These are phyloP conservation scores for Brachyalestes nurse DNA, from an alignment of 2,797 vertebrate species.

Conservation along the genomic window DNA sequence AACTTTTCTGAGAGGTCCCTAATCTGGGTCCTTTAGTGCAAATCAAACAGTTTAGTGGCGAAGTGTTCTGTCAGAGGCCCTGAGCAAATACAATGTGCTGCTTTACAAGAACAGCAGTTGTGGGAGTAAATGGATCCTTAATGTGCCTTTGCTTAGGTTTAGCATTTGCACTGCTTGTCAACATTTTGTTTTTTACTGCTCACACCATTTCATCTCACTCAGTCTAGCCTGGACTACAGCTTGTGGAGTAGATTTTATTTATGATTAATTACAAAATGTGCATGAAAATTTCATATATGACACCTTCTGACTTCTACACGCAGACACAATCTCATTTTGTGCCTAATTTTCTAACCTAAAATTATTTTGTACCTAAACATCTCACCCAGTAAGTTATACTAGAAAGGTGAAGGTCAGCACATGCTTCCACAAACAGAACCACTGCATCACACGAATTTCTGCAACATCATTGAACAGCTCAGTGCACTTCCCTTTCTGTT, in stretches of 20 bases:
- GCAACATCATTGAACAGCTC: too few species aligned
- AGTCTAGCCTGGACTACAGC: background rate
- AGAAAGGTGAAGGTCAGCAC: too few species aligned
- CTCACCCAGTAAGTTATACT: too few species aligned
- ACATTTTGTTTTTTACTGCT: background rate
- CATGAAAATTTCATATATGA: background rate
- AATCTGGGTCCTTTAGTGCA: slow-evolving; percentile 47
- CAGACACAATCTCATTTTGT: background rate
- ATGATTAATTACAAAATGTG: background rate
- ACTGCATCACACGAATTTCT: too few species aligned
- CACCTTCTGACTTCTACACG: background rate
- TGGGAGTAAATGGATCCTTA: slow-evolving; percentile 28
- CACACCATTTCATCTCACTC: background rate
- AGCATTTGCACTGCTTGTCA: background rate
- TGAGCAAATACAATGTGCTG: slow-evolving; percentile 37
- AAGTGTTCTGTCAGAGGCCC: slow-evolving; percentile 25
- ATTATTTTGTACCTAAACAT: too few species aligned
- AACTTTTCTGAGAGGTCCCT: slow-evolving; percentile 36
- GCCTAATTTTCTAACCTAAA: too few species aligned
- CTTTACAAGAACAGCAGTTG: slow-evolving; percentile 44
- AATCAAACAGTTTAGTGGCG: slow-evolving; percentile 52
- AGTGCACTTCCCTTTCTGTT: too few species aligned
- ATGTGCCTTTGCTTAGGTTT: slow-evolving; percentile 17
- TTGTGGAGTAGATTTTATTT: background rate
- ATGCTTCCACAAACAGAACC: too few species aligned